Conservation (phyloP, 2,888 invertebrate species). For the Panorpa germanica region DNA sequence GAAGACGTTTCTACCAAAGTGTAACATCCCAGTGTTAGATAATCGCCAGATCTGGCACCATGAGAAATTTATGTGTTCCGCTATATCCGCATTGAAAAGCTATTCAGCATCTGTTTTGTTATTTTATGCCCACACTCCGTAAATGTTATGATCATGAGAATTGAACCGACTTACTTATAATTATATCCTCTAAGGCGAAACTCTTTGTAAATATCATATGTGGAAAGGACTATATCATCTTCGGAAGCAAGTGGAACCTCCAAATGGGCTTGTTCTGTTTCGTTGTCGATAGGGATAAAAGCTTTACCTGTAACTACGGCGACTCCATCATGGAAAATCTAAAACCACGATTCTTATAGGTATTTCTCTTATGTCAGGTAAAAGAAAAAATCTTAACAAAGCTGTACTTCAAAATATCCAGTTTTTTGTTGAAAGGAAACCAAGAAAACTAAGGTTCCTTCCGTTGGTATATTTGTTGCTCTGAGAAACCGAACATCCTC, state of each 20-base stretch:
- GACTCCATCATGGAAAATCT: slow-evolving; percentile 46
- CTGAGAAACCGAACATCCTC: slow-evolving; percentile 30
- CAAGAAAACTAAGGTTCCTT: slow-evolving; percentile 20
- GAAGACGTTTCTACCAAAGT: too few species aligned
- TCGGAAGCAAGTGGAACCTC: slow-evolving; percentile 15
- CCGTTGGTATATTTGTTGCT: slow-evolving; percentile 33
- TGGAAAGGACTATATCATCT: slow-evolving; percentile 18
- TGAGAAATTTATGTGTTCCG: too few species aligned
- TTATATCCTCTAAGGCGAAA: slow-evolving; percentile 41
- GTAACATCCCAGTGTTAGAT: too few species aligned
- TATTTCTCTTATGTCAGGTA: too few species aligned
- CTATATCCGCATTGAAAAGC: too few species aligned
- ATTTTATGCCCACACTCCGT: too few species aligned
- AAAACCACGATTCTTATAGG: too few species aligned
- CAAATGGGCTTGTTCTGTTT: too few species aligned
- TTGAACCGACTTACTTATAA: too few species aligned
- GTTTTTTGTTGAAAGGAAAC: slow-evolving; percentile 18
- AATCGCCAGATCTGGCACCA: too few species aligned
- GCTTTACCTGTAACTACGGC: slow-evolving; percentile 53
- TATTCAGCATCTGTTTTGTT: too few species aligned
- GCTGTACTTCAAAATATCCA: slow-evolving; percentile 16
- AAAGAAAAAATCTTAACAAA: slow-evolving; percentile 15
- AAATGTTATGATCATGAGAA: too few species aligned
- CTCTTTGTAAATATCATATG: slow-evolving; percentile 42
- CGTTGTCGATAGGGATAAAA: slow-evolving; percentile 36